Evolutionary conservation across 2,113 vertebrate genomes (phyloP).

Genomic region (Ibidorhyncha struthersii): DNA sequence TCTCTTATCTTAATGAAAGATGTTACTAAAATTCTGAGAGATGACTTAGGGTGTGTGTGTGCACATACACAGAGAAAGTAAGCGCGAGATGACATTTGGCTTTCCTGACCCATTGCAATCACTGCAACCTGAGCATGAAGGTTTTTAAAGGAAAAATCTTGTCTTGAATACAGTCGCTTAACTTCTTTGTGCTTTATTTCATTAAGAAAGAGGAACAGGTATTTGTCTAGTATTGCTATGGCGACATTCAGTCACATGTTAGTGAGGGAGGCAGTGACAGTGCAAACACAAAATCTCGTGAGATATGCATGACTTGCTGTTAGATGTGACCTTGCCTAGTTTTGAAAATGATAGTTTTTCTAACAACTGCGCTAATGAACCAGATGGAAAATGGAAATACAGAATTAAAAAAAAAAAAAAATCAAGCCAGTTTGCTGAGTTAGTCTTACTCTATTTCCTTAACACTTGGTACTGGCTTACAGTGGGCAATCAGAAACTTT

Average conservation of each 20-base stretch:
- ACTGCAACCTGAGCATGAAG: not conserved
- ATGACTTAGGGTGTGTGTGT: not conserved
- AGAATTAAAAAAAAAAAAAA: not conserved
- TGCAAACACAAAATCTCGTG: not conserved
- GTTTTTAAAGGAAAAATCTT: not conserved
- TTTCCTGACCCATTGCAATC: not conserved
- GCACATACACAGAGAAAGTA: not conserved
- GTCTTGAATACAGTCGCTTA: not conserved
- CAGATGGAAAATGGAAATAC: not conserved
- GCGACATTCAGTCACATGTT: not conserved
- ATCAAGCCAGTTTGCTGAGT: not conserved
- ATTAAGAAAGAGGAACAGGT: not conserved
- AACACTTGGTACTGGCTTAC: not conserved
- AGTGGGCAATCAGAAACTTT: not conserved
- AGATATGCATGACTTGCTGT: not conserved
- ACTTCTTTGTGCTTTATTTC: not conserved
- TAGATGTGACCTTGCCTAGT: not conserved
- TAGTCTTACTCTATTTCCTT: not conserved
- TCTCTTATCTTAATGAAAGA: not conserved
- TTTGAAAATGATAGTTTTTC: not conserved
- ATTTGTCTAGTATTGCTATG: not conserved
- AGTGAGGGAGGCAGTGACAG: not conserved
- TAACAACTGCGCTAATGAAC: not conserved
- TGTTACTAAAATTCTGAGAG: not conserved
- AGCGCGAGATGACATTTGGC: not conserved